Evolutionary conservation across 2,113 vertebrate species (phyloP), one percentile per base, ranked within the genome.

Genomic region (Gadus macrocephalus): DNA sequence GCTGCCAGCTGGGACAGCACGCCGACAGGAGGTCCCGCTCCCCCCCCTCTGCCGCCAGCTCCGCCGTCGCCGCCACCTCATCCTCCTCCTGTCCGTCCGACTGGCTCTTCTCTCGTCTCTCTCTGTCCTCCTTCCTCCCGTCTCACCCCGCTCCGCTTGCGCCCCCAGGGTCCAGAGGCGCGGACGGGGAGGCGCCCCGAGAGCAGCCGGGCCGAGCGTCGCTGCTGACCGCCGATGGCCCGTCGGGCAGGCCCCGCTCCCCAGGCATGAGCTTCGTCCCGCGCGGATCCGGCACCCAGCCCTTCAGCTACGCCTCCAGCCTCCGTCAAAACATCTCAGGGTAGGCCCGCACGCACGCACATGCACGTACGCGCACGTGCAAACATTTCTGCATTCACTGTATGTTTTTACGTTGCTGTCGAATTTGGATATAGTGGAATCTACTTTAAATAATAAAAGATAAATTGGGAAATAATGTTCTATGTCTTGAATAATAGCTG

Each of bases 191-290:
- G 58, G 3, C 4, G 31, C 25, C 25, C 25, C 84, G 84, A 4
- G 88, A 90, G 31, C 83, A 84, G 35, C 16, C 77, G 22, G 78
- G 85, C 42, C 76, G 66, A 70, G 84, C 53, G 27, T 66, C 76
- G 15, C 72, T 77, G 75, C 83, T 91, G 83, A 84, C 88, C 66
- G 62, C 91, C 12, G 90, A 96, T 94, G 95, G 96, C 90, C 90
- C 90, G 86, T 83, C 90, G 5, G 88, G 80, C 25, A 80, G 85
- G 0, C 68, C 89, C 22, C 89, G 90, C 79, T 80, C 86, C 86
- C 89, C 93, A 92, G 96, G 96, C 79, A 98, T 98, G 96, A 99
- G 95, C 84, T 75, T 94, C 87, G 49, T 89, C 64, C 90, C 87
- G 22, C 90, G 90, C 83, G 92, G 94, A 86, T 72, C 80, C 74